Evolutionary conservation across 2,888 invertebrate species (phyloP), one percentile per base, ranked within the genome.

Genomic region (Drosophila diplacantha): DNA sequence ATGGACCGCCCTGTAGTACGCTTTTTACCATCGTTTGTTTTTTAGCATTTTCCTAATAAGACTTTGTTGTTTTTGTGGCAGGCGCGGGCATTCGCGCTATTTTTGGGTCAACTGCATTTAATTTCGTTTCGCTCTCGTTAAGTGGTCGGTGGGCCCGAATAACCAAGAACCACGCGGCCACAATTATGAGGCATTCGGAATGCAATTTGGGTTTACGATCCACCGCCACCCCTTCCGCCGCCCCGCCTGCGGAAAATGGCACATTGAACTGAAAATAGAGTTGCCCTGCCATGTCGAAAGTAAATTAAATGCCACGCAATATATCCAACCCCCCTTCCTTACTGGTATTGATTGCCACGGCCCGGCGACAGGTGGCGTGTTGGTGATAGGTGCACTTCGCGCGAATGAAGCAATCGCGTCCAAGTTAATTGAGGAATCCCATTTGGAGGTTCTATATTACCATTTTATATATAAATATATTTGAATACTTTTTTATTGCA

Each of bases 51-150:
- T 22, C 31, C 18, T 54, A 58, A 41, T 54, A 58, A 54, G 35
- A 54, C 50, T 31, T 16, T 38, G 26, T 37, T 29, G n/a, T 26
- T 54, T 24, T 39, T 46, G 62, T 38, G 61, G 73, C 64, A 57
- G 68, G 47, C 55, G 51, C 55, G 24, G 34, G 56, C 64, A 57
- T 61, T 53, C 50, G 65, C 51, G 52, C 54, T 73, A 72, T 77
- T 77, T 76, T 75, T 78, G 58, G 77, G 77, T 79, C 77, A 78
- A 73, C 69, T 78, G 80, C 77, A 75, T 79, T 79, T 76, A 69
- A 79, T 79, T 77, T 76, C 72, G 68, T 65, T 79, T 75, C 70
- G 62, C 73, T 79, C 73, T 75, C 59, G 75, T 70, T 75, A 62
- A 79, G 76, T 73, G 66, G 55, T 63, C 44, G 72, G 61, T 63